phyloP scores from a whole-genome alignment of 2,888 invertebrate species.

The Chymomyza amoena region DNA sequence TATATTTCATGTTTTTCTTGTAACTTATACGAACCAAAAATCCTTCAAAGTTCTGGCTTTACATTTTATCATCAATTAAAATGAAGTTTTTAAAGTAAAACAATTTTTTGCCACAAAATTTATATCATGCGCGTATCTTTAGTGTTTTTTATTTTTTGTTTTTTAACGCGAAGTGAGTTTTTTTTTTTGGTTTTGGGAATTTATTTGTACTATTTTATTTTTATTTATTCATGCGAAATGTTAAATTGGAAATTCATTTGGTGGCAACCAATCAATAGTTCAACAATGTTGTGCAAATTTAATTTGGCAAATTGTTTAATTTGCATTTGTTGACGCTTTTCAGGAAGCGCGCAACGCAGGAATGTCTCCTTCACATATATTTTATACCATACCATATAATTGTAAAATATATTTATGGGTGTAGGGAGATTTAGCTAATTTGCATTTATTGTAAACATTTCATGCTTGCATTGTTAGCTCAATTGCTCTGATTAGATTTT shows the following conservation, averaged over 20 bases:
- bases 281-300: conserved; percentile 1
- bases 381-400: background rate
- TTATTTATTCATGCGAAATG: background rate
- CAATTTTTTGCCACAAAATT: too few relatives aligned
- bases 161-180: background rate
- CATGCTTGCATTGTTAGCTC: background rate
- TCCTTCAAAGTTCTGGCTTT: too few relatives aligned
- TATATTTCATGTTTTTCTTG: too few relatives aligned
- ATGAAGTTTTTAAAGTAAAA: too few relatives aligned
- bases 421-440: background rate
- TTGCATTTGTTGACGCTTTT: background rate
- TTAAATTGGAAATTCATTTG: background rate
- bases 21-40: too few relatives aligned
- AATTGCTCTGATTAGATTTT: background rate
- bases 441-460: background rate
- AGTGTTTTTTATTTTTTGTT: too few relatives aligned
- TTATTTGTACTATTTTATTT: background rate
- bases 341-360: background rate
- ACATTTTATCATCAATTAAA: too few relatives aligned
- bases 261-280: conserved; percentile 2
- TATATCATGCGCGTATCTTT: too few relatives aligned
- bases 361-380: background rate
- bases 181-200: background rate
- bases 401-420: background rate
- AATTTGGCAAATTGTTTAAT: background rate